Base-by-base conservation (phyloP, 2,888 invertebrate genomes). In the Tetragnatha montana region DNA sequence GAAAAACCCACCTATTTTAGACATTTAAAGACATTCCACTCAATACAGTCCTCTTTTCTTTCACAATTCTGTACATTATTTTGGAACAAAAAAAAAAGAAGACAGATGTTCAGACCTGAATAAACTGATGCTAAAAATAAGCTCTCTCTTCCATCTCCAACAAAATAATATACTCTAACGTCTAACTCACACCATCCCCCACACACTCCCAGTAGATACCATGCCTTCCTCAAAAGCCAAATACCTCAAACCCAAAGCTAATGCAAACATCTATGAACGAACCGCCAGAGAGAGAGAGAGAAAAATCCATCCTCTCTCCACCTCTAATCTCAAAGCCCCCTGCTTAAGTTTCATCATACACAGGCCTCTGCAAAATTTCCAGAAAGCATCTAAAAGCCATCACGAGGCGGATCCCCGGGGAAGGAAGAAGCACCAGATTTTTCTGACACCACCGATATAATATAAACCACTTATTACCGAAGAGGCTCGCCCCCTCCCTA, bases 391-490 rank as follows among this genome's bases (percentile, higher is more conserved):
- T 60, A 60, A 60, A 60, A 60, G 60, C 60, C 60, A 60, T 60
- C 60, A 60, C 6, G 17, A 17, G 14, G 14, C 12, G 14, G 14
- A 60, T 60, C 60, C 17, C 60, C 78, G 14, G 60, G 22, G 78
- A 78, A 51, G 78, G 51, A 10, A 68, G 78, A 60, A 60, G 17
- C 60, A 60, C 79, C 51, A 51, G 71, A 85, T 79, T 85, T 85
- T 85, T 70, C 78, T 71, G 79, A 85, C 85, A 85, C 85, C 70
- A 8, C 35, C 51, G 78, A 85, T 79, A 78, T n/a, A 22, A 47
- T 69, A 79, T 85, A 85, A 85, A 79, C 78, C 85, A 85, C 75
- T 85, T 85, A 79, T 49, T 49, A 70, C 19, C 60, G 10, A 70
- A 35, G 35, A 35, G 35, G n/a, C 74, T 10, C 69, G 21, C 81